Evolutionary conservation across 2,797 vertebrate genomes (phyloP).

Genomic region (Sebastes matsubarae): DNA sequence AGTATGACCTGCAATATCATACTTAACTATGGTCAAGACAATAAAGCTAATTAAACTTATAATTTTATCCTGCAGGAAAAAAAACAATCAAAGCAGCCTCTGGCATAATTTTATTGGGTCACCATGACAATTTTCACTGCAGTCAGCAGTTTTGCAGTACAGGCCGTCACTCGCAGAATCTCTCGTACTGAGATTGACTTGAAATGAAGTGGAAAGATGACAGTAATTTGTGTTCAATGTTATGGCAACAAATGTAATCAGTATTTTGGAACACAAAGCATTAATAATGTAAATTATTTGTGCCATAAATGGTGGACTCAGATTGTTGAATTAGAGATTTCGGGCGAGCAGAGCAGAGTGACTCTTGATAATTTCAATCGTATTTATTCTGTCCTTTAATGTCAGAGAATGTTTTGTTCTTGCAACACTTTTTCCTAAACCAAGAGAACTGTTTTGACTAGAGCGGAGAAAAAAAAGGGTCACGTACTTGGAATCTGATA

Average conservation of each 20-base stretch:
- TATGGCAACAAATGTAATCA: constrained; percentile 61
- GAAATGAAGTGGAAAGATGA: constrained; percentile 27
- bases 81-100: neutral
- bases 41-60: neutral
- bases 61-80: neutral
- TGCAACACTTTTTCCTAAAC: constrained; percentile 3
- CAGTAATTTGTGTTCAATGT: constrained; percentile 31
- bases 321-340: constrained; percentile 34
- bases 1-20: neutral
- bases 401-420: constrained; percentile 55
- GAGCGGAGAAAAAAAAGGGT: neutral
- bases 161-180: constrained; percentile 21
- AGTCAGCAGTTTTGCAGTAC: constrained; percentile 51
- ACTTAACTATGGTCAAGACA: neutral
- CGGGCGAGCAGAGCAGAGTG: constrained; percentile 8
- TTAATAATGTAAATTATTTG: constrained; percentile 55
- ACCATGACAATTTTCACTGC: constrained; percentile 35
- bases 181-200: constrained; percentile 10
- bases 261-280: constrained; percentile 63
- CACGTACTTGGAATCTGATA: constrained; percentile 15
- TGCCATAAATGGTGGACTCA: constrained; percentile 38
- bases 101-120: constrained; percentile 43
- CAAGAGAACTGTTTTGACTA: constrained; percentile 45
- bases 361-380: constrained; percentile 29
- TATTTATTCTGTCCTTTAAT: constrained; percentile 40